phyloP scores from a whole-genome alignment of 2,113 vertebrate species.

The Cettia cetti region DNA sequence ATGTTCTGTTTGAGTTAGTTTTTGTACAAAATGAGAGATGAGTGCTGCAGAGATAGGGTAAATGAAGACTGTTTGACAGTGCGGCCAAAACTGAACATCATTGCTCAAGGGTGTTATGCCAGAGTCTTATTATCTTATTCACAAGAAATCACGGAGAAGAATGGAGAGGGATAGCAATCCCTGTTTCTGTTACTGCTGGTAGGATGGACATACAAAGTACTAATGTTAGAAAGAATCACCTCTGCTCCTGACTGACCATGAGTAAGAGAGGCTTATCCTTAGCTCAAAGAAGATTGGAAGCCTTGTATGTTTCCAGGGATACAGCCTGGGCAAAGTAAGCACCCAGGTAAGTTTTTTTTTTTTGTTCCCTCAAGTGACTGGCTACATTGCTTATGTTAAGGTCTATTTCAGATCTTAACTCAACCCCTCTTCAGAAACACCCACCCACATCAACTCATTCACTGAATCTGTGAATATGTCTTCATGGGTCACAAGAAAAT shows the following conservation, averaged over 20 bases:
- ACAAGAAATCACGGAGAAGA: neutral
- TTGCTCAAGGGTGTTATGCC: neutral
- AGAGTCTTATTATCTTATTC: neutral
- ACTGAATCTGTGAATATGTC: neutral
- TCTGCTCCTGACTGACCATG: neutral
- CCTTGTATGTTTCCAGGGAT: neutral
- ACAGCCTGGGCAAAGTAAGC: neutral
- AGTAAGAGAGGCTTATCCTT: neutral
- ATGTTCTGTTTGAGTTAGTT: neutral
- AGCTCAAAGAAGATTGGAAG: neutral
- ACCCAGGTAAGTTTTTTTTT: neutral
- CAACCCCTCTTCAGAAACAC: neutral
- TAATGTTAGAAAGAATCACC: neutral
- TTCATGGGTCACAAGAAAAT: neutral
- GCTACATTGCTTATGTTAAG: neutral
- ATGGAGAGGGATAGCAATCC: neutral
- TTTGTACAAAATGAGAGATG: neutral
- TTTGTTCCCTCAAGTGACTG: neutral
- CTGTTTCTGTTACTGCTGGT: neutral
- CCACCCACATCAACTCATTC: neutral
- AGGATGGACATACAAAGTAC: neutral
- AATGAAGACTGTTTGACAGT: neutral
- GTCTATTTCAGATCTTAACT: neutral
- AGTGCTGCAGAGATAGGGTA: neutral
- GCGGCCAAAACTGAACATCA: neutral